Evolutionary conservation across 2,797 vertebrate species (phyloP), one percentile per base, ranked within the genome.

Genomic region (Stomatorhinus walkeri): DNA sequence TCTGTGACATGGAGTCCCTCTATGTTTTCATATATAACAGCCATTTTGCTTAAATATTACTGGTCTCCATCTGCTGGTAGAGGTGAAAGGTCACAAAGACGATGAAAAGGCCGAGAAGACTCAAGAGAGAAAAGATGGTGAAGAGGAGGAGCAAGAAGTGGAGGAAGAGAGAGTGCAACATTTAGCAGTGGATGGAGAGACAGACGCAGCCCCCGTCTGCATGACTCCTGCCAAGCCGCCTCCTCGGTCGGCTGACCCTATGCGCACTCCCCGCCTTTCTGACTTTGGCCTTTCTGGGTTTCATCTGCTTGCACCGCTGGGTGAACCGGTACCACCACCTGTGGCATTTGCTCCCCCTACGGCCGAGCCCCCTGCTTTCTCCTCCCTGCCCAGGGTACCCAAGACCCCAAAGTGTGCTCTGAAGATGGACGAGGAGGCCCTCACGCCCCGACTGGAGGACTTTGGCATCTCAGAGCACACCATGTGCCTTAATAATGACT

Each of bases 231-330:
- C 61, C 0, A 89, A 90, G 90, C 87, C 91, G 19, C 88, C 91
- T 0, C 85, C 14, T 0, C 54, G 87, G 7, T 79, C 92, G 0
- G 83, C 48, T 16, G 94, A 95, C 56, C 89, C 88, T 0, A 89
- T 96, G 90, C 93, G 88, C 0, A 95, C 94, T 49, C 98, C 97
- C 0, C 96, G 96, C 88, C 96, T 99, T 52, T 96, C 96, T 0
- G 98, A 99, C 91, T 99, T 97, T 2, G 98, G 98, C 1, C 95
- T 99, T 87, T 97, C 97, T 0, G 96, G 95, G 2, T 93, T 97
- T 28, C 93, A 95, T 8, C 91, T 98, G 81, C 92, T 95, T 90
- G 94, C 90, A 88, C 89, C 92, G 0, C 89, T 95, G 89, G 90
- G 88, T 46, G 90, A 90, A n/a, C 1, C 87, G 0, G 91, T 91